These are phyloP conservation scores for Sphyrna mokarran DNA, from an alignment of 2,113 vertebrate species.

Conservation along the genomic window DNA sequence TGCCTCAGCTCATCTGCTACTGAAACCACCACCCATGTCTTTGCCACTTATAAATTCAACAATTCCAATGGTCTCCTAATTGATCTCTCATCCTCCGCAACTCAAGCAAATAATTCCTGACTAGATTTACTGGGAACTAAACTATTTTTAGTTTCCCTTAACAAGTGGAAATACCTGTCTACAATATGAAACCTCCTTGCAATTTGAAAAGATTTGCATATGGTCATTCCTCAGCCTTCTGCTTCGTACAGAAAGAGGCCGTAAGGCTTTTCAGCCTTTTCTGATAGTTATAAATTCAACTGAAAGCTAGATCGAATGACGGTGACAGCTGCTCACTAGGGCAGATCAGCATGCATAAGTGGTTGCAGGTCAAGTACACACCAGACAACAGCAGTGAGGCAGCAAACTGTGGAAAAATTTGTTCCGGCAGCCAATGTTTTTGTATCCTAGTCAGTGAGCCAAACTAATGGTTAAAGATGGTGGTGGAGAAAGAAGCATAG, in stretches of 20 bases:
- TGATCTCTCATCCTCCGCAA: background rate
- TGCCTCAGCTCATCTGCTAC: background rate
- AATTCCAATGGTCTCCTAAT: background rate
- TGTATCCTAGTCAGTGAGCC: background rate
- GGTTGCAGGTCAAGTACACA: background rate
- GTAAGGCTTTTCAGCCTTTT: background rate
- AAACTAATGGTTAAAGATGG: background rate
- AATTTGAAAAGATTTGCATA: background rate
- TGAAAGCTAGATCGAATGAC: background rate
- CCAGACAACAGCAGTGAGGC: background rate
- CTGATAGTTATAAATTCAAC: background rate
- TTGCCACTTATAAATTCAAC: background rate
- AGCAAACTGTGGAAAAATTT: background rate
- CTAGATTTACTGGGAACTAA: too few species aligned
- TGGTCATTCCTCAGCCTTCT: background rate
- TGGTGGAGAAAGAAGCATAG: background rate
- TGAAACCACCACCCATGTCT: background rate
- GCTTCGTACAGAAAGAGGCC: background rate
- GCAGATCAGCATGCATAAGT: background rate
- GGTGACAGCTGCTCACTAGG: background rate
- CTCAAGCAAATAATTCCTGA: background rate
- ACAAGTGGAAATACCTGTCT: background rate
- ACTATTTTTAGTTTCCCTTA: background rate
- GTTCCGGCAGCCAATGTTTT: background rate
- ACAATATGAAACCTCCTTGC: background rate